Evolutionary conservation across 1,140 invertebrate genomes (phyloP), one percentile per base, ranked within the genome.

Genomic region (Heliconius nattereri): DNA sequence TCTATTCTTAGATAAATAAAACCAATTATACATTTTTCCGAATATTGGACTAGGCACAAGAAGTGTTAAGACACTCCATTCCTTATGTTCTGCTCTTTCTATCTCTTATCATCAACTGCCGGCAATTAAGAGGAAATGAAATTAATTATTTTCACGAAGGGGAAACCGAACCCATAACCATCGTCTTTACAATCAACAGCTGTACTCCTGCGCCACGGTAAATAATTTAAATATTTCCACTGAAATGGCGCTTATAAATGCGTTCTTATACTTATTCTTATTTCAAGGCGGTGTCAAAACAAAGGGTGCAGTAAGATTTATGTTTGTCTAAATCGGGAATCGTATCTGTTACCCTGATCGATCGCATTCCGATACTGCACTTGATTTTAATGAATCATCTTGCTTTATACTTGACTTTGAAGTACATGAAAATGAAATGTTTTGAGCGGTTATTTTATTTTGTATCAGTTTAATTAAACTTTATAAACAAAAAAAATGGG

Each of bases 291-390:
- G 60, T 60, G 57, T 66, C 60, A 66, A 75, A 75, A 75, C 78
- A 75, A 79, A 75, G 74, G 60, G 29, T 29, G 37, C 23, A 52
- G 29, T 13, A 35, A 73, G 71, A 79, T 71, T 79, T 75, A 66
- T 20, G 37, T 19, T 26, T 29, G 70, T 57, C 75, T 80, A 75
- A 76, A 80, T 60, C 66, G 23, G 79, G 79, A 80, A 73, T 76
- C 78, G 73, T 75, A 75, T 71, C 78, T 71, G 71, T 45, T 35
- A 37, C 54, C 60, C 78, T 71, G 60, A 79, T 79, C 40, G 73
- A 79, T 79, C 7, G 66, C 78, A 79, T 79, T 75, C 73, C 78
- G 29, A 70, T 40, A 26, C 19, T 29, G 49, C 35, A 54, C 35
- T 40, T 72, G 35, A n/a, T 16, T 37, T 37, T 16, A 37, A 72